Evolutionary conservation across 2,797 vertebrate species (phyloP).

Genomic region (Hippocampus kuda): DNA sequence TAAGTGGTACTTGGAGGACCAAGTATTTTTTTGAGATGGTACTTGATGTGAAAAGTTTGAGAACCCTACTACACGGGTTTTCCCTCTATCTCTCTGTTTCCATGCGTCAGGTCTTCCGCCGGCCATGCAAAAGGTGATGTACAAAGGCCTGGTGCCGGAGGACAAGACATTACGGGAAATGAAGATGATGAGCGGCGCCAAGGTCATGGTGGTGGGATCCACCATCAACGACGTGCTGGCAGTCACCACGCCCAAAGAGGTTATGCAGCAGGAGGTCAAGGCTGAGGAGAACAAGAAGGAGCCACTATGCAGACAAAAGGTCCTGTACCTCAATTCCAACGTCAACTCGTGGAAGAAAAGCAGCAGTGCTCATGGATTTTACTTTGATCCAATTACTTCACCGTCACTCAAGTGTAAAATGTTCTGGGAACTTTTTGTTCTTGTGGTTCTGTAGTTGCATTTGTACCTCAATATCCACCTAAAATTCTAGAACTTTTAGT

Average conservation of each 20-base stretch:
- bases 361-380: too few species aligned
- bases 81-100: neutral
- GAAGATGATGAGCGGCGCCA: slow-evolving; percentile 91
- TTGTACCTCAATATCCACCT: too few species aligned
- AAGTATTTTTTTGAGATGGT: too few species aligned
- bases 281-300: slow-evolving; percentile 96
- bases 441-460: too few species aligned
- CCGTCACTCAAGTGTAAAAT: too few species aligned
- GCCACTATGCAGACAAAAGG: slow-evolving; percentile 96
- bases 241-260: slow-evolving; percentile 96
- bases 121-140: slow-evolving; percentile 99
- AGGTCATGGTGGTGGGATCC: slow-evolving; percentile 98
- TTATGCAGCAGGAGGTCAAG: slow-evolving; percentile 90
- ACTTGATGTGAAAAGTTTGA: too few species aligned
- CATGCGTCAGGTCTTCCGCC: slow-evolving; percentile 82
- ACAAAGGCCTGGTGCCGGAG: slow-evolving; percentile 93
- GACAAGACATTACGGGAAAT: slow-evolving; percentile 96
- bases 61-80: too few species aligned
- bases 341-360: too few species aligned
- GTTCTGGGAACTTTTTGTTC: too few species aligned
- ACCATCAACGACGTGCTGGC: slow-evolving; percentile 97
- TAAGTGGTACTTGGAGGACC: too few species aligned
- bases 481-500: too few species aligned
- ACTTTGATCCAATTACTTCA: too few species aligned
- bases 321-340: slow-evolving; percentile 33